phyloP scores from a whole-genome alignment of 2,888 invertebrate species.

The Morinoia aosen region DNA sequence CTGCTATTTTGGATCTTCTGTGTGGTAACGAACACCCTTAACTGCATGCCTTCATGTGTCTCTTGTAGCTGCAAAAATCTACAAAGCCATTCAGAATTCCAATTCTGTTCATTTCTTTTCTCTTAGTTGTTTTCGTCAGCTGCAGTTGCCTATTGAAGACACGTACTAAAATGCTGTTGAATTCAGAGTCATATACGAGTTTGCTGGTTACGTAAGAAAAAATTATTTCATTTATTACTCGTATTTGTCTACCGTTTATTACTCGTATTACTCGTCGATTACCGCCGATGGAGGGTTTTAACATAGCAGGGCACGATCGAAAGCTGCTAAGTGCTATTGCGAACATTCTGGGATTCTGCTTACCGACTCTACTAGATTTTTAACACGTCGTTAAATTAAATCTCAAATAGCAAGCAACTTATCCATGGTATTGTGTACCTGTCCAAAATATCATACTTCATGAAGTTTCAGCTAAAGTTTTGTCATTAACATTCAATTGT shows the following conservation, averaged over 20 bases:
- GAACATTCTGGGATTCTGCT: neutral
- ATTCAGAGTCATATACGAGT: neutral
- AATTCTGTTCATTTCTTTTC: neutral
- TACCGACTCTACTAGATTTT: neutral
- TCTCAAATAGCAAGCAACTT: neutral
- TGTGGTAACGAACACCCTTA: neutral
- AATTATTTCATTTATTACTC: neutral
- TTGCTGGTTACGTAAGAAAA: neutral
- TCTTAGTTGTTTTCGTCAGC: neutral
- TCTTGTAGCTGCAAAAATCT: neutral
- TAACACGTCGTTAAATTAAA: neutral
- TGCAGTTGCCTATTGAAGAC: neutral
- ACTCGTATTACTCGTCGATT: no score
- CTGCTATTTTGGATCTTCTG: neutral
- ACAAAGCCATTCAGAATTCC: neutral
- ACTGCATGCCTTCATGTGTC: neutral
- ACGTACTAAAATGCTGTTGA: neutral
- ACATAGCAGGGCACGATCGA: neutral
- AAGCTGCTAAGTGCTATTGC: neutral
- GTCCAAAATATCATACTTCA: neutral
- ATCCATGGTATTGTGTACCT: neutral
- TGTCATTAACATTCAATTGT: neutral
- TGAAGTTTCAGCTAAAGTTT: neutral
- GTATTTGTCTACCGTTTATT: neutral
- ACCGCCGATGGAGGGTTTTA: neutral